Evolutionary conservation across 2,113 vertebrate genomes (phyloP), one percentile per base, ranked within the genome.

Genomic region (Macroglossus sobrinus): DNA sequence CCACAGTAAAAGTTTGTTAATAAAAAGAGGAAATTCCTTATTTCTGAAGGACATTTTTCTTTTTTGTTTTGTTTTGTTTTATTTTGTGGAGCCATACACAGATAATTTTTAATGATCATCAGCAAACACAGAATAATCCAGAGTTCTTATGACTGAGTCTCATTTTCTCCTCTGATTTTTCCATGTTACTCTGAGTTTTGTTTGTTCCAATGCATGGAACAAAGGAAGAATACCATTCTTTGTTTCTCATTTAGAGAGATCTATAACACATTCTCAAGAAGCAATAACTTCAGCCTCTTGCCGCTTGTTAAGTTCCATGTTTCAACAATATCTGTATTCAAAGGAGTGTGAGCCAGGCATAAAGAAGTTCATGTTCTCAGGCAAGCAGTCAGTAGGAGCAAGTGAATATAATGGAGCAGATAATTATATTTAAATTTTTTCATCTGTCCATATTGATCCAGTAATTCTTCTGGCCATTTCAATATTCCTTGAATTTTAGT

Each of bases 241-340:
- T 95, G 96, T 97, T 93, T 95, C 93, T 93, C 79, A 45, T 35
- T 69, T 80, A 76, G 84, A 89, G 72, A 92, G 22, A 74, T 89
- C 88, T 93, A 85, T 72, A 87, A 92, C 74, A 95, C 93, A 89
- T 96, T 96, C 92, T 94, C 68, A 91, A 96, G 91, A 89, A 95
- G 93, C 89, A 87, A 47, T 84, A 66, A 86, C 59, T 93, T 84
- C 89, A 88, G 89, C 81, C 63, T 63, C 85, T 68, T 82, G 53
- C 74, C 75, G 91, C 69, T 68, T 55, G 5, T 50, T 50, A 43
- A 79, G 86, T 74, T 59, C 82, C 68, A 50, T 78, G 84, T 72
- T 89, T 78, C 87, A 74, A 80, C 71, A 89, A 69, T 76, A 72
- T 87, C 80, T 57, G 59, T 63, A 50, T 50, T 94, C 82, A 97